Evolutionary conservation across 2,888 invertebrate species (phyloP), one percentile per base, ranked within the genome.

Genomic region (Phlogophora meticulosa): DNA sequence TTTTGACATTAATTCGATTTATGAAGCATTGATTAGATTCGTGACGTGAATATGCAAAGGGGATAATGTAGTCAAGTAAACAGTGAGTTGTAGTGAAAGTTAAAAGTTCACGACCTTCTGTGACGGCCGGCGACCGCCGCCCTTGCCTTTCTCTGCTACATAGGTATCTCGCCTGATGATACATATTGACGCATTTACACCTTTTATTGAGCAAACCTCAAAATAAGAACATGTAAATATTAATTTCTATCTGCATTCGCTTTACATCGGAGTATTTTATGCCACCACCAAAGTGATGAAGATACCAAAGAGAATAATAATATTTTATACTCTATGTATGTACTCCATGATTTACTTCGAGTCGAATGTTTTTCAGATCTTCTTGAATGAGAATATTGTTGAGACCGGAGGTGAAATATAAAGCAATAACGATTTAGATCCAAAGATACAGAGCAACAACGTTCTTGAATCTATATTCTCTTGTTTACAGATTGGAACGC

Each of bases 401-500:
- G 7, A 40, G 13, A 53, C 13, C 0, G 40, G 53, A 48, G 38
- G 13, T 59, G 32, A 69, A 57, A 53, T 60, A 53, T 69, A 28
- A 52, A 52, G n/a, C 56, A 64, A 67, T 67, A 66, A 55, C 51
- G n/a, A 46, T 60, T 63, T 17, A 43, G 24, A 52, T 56, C 15
- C 20, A 45, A 22, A 57, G 32, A 60, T 20, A 38, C 32, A 15
- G 5, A 53, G 13, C 40, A 52, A 43, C 56, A 43, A 17, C 48
- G 10, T 22, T 38, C 13, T 49, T 59, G 62, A 72, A 60, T 72
- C 45, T 57, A 70, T 72, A 34, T 76, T 76, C 76, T 76, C 76
- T 87, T 86, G 83, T 86, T 90, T 85, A 76, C 93, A 93, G 93
- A 87, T 89, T 83, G 85, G 76, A 87, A 85, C 84, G 80, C 66